phyloP scores from a whole-genome alignment of 2,888 invertebrate genomes.

The Dilophus febrilis region DNA sequence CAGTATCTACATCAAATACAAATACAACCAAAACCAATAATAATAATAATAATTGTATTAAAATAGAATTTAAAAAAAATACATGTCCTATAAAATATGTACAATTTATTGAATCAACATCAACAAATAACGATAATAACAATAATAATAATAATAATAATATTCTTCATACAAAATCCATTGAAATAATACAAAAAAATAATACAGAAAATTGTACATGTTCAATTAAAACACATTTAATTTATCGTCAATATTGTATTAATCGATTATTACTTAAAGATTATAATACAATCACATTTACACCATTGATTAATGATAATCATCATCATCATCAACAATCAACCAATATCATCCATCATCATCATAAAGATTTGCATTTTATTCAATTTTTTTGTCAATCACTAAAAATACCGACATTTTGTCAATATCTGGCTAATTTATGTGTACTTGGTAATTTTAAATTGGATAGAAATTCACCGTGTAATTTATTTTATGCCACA shows the following conservation, averaged over 20 bases:
- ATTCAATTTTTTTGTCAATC: slow-evolving; percentile 26
- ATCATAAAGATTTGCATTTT: slow-evolving; percentile 21
- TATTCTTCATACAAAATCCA: background rate
- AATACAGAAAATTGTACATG: slow-evolving; percentile 15
- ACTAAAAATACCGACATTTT: slow-evolving; percentile 34
- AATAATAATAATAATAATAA: background rate
- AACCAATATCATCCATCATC: slow-evolving; percentile 1
- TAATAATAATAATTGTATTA: too few relatives aligned
- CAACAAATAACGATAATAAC: background rate
- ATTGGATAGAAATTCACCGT: slow-evolving; percentile 33
- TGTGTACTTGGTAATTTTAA: slow-evolving; percentile 41
- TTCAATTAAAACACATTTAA: slow-evolving; percentile 20
- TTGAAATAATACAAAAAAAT: slow-evolving; percentile 11
- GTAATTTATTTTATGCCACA: slow-evolving; percentile 24
- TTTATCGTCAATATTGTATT: slow-evolving; percentile 22
- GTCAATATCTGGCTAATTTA: slow-evolving; percentile 49
- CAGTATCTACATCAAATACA: too few relatives aligned
- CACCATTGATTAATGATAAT: background rate
- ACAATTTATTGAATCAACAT: background rate
- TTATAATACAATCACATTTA: slow-evolving; percentile 9
- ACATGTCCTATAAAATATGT: too few relatives aligned
- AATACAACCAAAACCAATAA: too few relatives aligned
- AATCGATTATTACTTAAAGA: slow-evolving; percentile 20
- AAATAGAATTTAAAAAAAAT: too few relatives aligned
- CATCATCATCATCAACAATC: background rate